Evolutionary conservation across 2,888 invertebrate species (phyloP), one percentile per base, ranked within the genome.

Genomic region (Trissoscelio sp.): DNA sequence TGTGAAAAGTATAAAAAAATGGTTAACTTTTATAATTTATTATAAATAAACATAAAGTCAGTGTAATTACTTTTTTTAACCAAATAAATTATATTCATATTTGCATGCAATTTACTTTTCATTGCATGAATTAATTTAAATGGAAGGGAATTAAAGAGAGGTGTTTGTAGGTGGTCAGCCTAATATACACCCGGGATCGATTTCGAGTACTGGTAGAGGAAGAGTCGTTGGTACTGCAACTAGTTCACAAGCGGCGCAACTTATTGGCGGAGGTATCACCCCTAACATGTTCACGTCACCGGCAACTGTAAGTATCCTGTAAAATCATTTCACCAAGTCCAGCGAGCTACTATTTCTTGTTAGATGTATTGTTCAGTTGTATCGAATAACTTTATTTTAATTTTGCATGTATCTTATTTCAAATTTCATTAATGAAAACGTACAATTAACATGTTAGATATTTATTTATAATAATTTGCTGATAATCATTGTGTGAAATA

Each of bases 261-360:
- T 94, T 67, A 94, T 95, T 82, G 95, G 95, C 55, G 95, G 95
- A 80, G 95, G 95, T 82, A 94, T 95, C 84, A 94, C 95, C 67
- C 95, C 95, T 16, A 94, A 94, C 82, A 92, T 95, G 88, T 95
- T 95, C 85, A 92, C 92, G 4, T 92, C 92, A 34, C 91, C 91
- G 46, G 89, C 91, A 31, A 91, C 91, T 83, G 92, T 92, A 88
- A 90, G 91, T 90, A 87, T 31, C 16, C 12, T 1, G 46, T 6
- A 62, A 67, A 72, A 18, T 58, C 34, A 55, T 60, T 44, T 44
- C 55, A 72, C 42, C 2, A 75, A 77, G 70, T 83, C 66, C 83
- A 84, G 86, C 85, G 83, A 87, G 87, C 83, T 84, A 85, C 83
- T 81, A 28, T 73, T 64, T 34, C 69, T 51, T 57, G 58, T 66